These are phyloP conservation scores for Ruditapes philippinarum DNA, from an alignment of 1,140 invertebrate species.

Conservation along the genomic window DNA sequence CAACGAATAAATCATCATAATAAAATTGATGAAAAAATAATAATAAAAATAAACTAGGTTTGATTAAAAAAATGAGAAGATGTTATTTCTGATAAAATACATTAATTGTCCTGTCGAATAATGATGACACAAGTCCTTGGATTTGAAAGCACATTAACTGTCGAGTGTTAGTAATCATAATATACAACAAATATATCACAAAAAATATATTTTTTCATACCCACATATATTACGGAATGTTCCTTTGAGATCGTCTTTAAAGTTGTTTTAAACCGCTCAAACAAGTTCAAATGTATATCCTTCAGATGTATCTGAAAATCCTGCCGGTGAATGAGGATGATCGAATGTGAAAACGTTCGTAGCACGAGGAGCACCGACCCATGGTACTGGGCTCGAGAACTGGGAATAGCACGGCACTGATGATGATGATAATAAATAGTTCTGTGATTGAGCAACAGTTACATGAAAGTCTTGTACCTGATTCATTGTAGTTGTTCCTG, in stretches of 20 bases:
- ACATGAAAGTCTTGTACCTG: conserved; percentile 28
- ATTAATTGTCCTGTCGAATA: too few relatives aligned
- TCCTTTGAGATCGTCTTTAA: background rate
- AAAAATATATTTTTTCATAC: background rate
- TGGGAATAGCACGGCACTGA: conserved; percentile 11
- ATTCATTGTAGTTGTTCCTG: conserved; percentile 33
- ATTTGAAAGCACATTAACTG: conserved; percentile 29
- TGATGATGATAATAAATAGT: conserved; percentile 22
- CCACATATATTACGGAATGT: background rate
- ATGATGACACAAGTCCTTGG: background rate
- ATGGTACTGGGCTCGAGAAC: conserved; percentile 7
- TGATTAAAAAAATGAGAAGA: too few relatives aligned
- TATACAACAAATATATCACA: conserved; percentile 8
- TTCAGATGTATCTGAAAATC: conserved; percentile 62
- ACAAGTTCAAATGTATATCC: conserved; percentile 61
- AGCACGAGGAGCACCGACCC: background rate
- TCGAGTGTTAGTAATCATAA: background rate
- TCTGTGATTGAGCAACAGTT: conserved; percentile 21
- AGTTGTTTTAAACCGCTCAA: background rate
- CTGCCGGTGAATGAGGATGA: conserved; percentile 23
- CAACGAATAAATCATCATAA: too few relatives aligned
- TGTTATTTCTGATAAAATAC: too few relatives aligned
- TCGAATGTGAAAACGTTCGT: conserved; percentile 33
- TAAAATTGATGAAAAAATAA: too few relatives aligned
- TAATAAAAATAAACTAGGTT: too few relatives aligned